Evolutionary conservation across 2,797 vertebrate genomes (phyloP).

Genomic region (Schizopygopsis pylzovi): DNA sequence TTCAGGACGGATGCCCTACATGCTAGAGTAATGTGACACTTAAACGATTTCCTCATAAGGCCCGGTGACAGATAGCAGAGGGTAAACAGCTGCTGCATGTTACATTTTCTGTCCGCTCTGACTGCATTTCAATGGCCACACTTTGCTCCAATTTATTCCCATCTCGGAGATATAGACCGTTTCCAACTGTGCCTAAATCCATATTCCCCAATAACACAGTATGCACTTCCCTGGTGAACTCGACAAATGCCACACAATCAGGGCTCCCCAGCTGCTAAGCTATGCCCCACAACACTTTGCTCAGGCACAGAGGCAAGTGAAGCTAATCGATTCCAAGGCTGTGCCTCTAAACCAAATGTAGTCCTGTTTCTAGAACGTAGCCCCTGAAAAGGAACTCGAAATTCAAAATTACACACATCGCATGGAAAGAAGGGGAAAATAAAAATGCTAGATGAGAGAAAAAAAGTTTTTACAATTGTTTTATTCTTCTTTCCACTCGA

Average conservation of each 20-base stretch:
- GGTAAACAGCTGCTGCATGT: constrained; percentile 42
- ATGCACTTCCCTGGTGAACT: constrained; percentile 72
- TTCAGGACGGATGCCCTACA: constrained; percentile 44
- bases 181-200: constrained; percentile 71
- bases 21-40: constrained; percentile 40
- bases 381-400: constrained; percentile 66
- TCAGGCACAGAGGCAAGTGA: constrained; percentile 72
- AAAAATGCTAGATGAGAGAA: constrained; percentile 64
- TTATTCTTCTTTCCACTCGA: background rate
- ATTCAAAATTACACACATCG: constrained; percentile 72
- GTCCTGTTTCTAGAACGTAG: constrained; percentile 56
- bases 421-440: constrained; percentile 62
- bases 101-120: constrained; percentile 29
- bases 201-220: constrained; percentile 73
- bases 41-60: constrained; percentile 48
- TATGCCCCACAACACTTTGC: constrained; percentile 73
- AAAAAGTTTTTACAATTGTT: constrained; percentile 50
- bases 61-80: constrained; percentile 34
- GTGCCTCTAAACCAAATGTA: constrained; percentile 70
- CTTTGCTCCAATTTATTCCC: constrained; percentile 53
- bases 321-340: constrained; percentile 74
- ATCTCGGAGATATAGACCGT: constrained; percentile 61
- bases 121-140: constrained; percentile 37
- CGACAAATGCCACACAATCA: constrained; percentile 77
- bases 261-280: constrained; percentile 67